Evolutionary conservation across 2,113 vertebrate species (phyloP), one percentile per base, ranked within the genome.

Genomic region (Acinonyx jubatus): DNA sequence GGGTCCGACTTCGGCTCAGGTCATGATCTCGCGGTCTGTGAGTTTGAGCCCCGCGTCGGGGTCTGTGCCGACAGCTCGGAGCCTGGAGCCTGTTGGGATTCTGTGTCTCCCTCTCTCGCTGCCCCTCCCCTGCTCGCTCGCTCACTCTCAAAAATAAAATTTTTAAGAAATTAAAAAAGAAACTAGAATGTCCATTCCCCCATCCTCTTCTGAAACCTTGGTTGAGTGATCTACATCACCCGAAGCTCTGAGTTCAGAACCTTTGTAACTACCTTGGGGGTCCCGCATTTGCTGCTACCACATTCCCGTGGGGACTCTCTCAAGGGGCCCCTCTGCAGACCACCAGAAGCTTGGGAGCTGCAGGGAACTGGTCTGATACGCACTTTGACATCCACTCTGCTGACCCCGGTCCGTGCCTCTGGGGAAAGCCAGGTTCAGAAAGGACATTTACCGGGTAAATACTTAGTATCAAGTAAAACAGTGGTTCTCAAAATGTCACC

Each of bases 171-270:
- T 57, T 57, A 14, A 63, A 33, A 57, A 36, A 66, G 19, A 87
- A 45, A 18, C 21, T 16, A 33, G 5, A 25, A 0, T 14, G 1
- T 8, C n/a, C 45, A 11, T 25, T 15, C 0, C 5, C 4, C 13
- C 0, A n/a, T 25, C 7, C 0, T 5, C 52, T 95, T 14, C n/a
- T 15, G 27, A 82, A 45, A 31, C 90, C 63, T 61, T 25, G 27
- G 45, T 23, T 29, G 55, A n/a, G 45, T 9, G 23, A 78, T 2
- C 48, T n/a, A 1, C 21, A 23, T 23, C 7, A 15, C 31, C 50
- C 16, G 10, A 91, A 82, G n/a, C 73, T 50, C 33, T 23, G 4
- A 27, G 38, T 66, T 78, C 16, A 87, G 76, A 25, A 27, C 45
- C 19, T 52, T 45, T 29, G 16, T 29, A 25, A 57, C 11, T 21